Evolutionary conservation across 2,888 invertebrate genomes (phyloP).

Genomic region (Cryptops parisi): DNA sequence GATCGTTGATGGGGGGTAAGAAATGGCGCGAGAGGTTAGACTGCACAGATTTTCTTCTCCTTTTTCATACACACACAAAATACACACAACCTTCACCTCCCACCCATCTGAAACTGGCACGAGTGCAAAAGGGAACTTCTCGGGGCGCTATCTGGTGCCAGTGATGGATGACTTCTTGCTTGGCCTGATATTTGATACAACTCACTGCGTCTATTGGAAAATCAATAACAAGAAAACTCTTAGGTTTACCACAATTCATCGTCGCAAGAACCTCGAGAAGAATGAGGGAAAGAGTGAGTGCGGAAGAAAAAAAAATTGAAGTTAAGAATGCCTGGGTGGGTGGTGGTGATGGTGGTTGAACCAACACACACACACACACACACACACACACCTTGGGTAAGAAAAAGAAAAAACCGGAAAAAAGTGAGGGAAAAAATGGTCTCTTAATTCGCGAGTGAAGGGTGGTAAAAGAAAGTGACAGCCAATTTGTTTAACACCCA

Average conservation of each 20-base stretch:
- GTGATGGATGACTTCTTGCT: constrained; percentile 3
- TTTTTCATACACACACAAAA: too few species aligned
- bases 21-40: background rate
- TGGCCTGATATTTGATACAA: constrained; percentile 1
- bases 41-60: background rate
- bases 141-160: background rate
- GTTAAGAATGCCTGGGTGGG: too few species aligned
- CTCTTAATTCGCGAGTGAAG: background rate
- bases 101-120: too few species aligned
- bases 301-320: background rate
- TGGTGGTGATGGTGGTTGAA: background rate
- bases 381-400: background rate
- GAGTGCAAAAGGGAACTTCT: background rate
- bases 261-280: background rate
- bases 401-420: too few species aligned
- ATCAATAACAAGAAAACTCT: constrained; percentile 2
- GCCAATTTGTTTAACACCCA: background rate
- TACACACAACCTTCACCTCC: too few species aligned
- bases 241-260: constrained; percentile 15
- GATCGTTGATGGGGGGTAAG: too few species aligned
- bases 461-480: background rate
- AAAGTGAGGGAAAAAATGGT: too few species aligned
- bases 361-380: background rate
- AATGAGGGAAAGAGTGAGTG: background rate
- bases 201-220: constrained; percentile 2